A percentile compares a stretch with the other conserved stretches of the same genome.
phyloP scores from a whole-genome alignment of 2,888 invertebrate genomes.

The Tridacna gigas region DNA sequence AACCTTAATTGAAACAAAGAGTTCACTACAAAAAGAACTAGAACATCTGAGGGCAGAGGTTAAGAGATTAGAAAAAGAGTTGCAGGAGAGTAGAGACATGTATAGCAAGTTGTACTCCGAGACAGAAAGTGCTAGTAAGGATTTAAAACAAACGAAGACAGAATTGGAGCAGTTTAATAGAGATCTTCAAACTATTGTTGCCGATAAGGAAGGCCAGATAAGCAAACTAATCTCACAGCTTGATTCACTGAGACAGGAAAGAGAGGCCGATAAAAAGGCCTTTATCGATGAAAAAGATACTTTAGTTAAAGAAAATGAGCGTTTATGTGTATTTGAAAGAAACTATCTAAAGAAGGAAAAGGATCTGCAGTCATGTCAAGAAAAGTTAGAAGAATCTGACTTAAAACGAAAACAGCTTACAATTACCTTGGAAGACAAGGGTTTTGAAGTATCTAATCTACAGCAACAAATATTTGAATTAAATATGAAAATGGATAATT shows the following conservation, averaged over 20 bases:
- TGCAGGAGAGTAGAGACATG: constrained; percentile 58
- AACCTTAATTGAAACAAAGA: constrained; percentile 24
- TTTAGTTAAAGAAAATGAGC: constrained; percentile 53
- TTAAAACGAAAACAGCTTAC: constrained; percentile 55
- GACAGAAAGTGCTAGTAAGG: constrained; percentile 59
- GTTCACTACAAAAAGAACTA: constrained; percentile 53
- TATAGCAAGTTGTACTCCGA: constrained; percentile 63
- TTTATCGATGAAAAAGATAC: constrained; percentile 53
- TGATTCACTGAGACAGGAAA: constrained; percentile 57
- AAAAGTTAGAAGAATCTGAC: constrained; percentile 61
- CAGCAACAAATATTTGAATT: constrained; percentile 71
- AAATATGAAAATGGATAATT: constrained; percentile 67
- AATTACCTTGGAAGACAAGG: constrained; percentile 64
- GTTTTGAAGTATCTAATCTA: constrained; percentile 60
- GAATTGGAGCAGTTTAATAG: constrained; percentile 60
- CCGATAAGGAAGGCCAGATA: constrained; percentile 64
- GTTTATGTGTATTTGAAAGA: constrained; percentile 41
- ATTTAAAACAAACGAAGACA: constrained; percentile 60
- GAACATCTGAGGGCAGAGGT: constrained; percentile 50
- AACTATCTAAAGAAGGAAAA: constrained; percentile 46
- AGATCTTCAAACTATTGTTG: constrained; percentile 59
- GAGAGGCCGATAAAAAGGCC: constrained; percentile 55
- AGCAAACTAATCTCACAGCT: constrained; percentile 55
- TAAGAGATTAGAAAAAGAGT: constrained; percentile 56
- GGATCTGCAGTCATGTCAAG: constrained; percentile 50